Conservation (phyloP, 2,113 vertebrate genomes). For the Neofelis nebulosa region DNA sequence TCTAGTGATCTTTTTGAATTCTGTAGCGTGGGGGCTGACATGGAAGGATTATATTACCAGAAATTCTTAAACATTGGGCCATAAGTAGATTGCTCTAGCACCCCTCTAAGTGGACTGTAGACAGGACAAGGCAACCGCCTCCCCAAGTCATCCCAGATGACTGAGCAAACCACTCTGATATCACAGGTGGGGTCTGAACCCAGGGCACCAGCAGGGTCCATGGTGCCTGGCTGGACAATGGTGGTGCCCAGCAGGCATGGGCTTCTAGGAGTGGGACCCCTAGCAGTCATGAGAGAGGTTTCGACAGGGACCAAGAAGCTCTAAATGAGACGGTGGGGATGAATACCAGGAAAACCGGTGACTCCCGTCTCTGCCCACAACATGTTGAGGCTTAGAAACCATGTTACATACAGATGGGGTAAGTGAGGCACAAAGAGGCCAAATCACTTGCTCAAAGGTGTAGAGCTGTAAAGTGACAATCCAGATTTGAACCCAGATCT, state of each 20-base stretch:
- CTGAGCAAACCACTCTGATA: accelerated
- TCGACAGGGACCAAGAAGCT: not conserved
- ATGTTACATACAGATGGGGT: not conserved
- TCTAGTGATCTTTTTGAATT: not conserved
- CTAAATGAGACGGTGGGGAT: not conserved
- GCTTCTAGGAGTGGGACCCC: not conserved
- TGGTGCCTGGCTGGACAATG: not conserved
- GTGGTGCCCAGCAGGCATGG: too few relatives aligned
- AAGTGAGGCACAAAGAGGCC: not conserved
- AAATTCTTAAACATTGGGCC: not conserved
- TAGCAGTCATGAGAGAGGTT: not conserved
- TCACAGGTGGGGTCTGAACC: not conserved
- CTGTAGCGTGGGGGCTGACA: not conserved
- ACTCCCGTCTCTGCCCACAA: not conserved
- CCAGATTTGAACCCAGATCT: not conserved
- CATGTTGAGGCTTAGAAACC: not conserved
- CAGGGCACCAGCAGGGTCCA: not conserved
- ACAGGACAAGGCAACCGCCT: not conserved
- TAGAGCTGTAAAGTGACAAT: not conserved
- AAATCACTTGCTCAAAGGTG: not conserved
- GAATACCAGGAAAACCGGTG: not conserved
- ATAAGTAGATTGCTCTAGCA: not conserved
- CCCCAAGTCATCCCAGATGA: not conserved
- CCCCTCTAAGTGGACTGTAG: not conserved
- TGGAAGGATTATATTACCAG: not conserved